A percentile compares a stretch with the other conserved stretches of the same genome.
Evolutionary conservation across 2,113 vertebrate species (phyloP).

Genomic region (Scomber japonicus): DNA sequence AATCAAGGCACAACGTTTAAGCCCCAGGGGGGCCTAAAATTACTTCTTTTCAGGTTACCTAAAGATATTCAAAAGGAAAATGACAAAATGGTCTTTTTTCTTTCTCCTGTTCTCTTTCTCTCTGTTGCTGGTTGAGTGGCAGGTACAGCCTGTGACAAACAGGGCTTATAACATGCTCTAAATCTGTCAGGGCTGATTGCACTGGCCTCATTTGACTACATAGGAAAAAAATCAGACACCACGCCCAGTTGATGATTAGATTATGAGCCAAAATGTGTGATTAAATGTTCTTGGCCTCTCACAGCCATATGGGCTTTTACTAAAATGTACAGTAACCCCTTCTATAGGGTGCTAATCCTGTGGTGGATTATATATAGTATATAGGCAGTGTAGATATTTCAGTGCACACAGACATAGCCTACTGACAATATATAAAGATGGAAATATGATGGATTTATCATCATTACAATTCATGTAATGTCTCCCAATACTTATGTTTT

Average conservation of each 20-base stretch:
- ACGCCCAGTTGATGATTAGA: slow-evolving; percentile 69
- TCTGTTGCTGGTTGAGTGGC: slow-evolving; percentile 73
- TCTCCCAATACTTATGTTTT: slow-evolving; percentile 52
- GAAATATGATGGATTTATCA: slow-evolving; percentile 24
- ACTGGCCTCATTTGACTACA: slow-evolving; percentile 79
- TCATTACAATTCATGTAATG: slow-evolving; percentile 25
- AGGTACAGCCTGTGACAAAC: slow-evolving; percentile 78
- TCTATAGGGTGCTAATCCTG: slow-evolving; percentile 25
- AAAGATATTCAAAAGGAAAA: slow-evolving; percentile 74
- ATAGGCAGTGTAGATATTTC: not conserved
- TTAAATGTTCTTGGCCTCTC: slow-evolving; percentile 65
- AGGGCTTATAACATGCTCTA: slow-evolving; percentile 77
- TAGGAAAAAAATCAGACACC: slow-evolving; percentile 49
- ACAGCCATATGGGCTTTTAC: slow-evolving; percentile 54
- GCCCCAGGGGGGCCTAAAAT: slow-evolving; percentile 63
- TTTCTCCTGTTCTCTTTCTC: slow-evolving; percentile 42
- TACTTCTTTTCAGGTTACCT: slow-evolving; percentile 70
- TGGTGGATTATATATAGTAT: slow-evolving; percentile 15
- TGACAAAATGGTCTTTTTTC: slow-evolving; percentile 55
- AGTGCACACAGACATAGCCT: not conserved
- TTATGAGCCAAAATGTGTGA: slow-evolving; percentile 67
- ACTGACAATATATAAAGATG: not conserved
- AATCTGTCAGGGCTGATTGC: slow-evolving; percentile 83
- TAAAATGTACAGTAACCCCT: slow-evolving; percentile 37
- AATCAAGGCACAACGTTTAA: slow-evolving; percentile 64